Base-by-base conservation (phyloP, 2,888 invertebrate genomes). In the Drosophila koepferae region DNA sequence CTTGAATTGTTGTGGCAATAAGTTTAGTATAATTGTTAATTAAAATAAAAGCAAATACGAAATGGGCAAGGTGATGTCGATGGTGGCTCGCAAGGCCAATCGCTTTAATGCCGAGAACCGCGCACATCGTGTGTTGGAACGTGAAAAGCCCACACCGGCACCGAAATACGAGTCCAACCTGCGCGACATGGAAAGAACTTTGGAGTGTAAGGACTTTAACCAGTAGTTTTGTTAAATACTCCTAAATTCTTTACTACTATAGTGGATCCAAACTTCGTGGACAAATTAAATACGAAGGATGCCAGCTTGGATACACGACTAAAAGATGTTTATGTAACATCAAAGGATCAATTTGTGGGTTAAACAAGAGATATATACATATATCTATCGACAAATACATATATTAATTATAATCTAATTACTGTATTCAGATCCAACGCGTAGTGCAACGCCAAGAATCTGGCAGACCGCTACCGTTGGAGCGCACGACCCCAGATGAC, bases 61-160 rank as follows among this genome's bases (percentile, higher is more conserved):
- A 91, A 96, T 96, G 96, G 96, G 96, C 83, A 95, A 95, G 93
- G 94, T 95, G 84, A 93, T 94, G 80, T 95, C 96, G 1, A 93
- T 93, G 81, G 92, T 95, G 56, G 92, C 94, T 31, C 93, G 95
- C 71, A 96, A 96, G 20, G 85, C 94, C 18, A 95, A 95, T 91
- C 94, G 95, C 34, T 96, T 95, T 84, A 97, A 97, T 92, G 94
- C 96, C 3, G 97, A 97, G 91, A 96, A 94, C 92, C 95, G 97
- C 74, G 97, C 96, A 34, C 95, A 96, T 84, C 95, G 95, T 84
- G 92, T 95, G 23, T 95, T 97, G 77, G 95, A 95, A 51, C 96
- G 96, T 87, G 95, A 95, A 51, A 96, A 96, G 90, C 94, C 94
- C 6, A 93, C 92, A 71, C 94, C 94, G 20, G 97, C 97, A n/a